phyloP scores from a whole-genome alignment of 2,888 invertebrate genomes.

The Caenorhabditis parvicauda region DNA sequence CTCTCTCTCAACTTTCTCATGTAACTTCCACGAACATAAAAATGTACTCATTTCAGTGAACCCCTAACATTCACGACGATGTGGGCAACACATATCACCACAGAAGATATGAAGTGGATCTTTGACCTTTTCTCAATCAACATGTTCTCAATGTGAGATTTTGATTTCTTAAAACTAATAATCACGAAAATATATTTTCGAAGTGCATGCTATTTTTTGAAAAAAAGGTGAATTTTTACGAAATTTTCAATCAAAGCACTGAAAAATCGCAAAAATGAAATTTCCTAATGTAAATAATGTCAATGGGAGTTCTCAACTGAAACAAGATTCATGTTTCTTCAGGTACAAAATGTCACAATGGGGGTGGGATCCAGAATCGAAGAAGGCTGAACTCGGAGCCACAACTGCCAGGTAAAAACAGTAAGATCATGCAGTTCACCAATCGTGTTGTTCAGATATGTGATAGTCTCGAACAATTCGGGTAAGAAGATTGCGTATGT shows the following conservation, averaged over 20 bases:
- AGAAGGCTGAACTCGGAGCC: conserved; percentile 65
- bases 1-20: too few species aligned
- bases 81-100: conserved; percentile 54
- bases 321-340: conserved; percentile 8
- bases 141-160: conserved; percentile 53
- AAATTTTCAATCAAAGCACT: not conserved
- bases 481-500: conserved; percentile 72
- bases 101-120: conserved; percentile 43
- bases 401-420: conserved; percentile 63
- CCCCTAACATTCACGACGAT: conserved; percentile 29
- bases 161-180: too few species aligned
- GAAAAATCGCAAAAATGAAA: too few species aligned
- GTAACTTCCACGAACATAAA: not conserved
- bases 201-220: not conserved
- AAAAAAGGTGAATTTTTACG: not conserved
- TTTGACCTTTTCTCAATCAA: conserved; percentile 52
- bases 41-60: conserved; percentile 36
- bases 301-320: too few species aligned
- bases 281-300: too few species aligned
- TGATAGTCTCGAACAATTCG: conserved; percentile 30
- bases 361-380: conserved; percentile 67
- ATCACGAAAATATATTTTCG: too few species aligned
- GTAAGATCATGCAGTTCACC: not conserved
- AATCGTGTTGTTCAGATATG: conserved; percentile 16
- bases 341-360: conserved; percentile 72